Conservation (phyloP, 1,140 invertebrate species). For the Zaprionus camerounensis region DNA sequence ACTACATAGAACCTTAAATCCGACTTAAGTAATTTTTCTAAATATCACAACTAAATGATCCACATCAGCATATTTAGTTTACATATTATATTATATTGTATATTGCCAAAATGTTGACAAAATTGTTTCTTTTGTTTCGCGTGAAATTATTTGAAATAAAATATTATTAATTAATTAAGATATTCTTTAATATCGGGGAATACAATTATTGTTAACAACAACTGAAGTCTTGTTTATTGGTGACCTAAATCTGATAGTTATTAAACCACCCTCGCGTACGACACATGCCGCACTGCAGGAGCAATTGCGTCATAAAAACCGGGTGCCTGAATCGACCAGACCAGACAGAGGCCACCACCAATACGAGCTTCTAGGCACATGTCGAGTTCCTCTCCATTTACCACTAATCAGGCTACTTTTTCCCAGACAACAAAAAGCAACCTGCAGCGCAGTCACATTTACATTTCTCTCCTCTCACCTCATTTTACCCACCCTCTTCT, state of each 20-base stretch:
- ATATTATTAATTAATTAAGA: too few relatives aligned
- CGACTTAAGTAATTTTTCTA: too few relatives aligned
- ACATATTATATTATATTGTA: too few relatives aligned
- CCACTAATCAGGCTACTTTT: background rate
- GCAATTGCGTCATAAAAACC: constrained; percentile 62
- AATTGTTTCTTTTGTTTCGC: too few relatives aligned
- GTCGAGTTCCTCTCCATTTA: constrained; percentile 3
- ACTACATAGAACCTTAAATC: too few relatives aligned
- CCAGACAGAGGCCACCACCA: constrained; percentile 27
- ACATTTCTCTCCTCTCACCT: background rate
- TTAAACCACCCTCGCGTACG: constrained; percentile 33
- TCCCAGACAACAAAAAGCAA: constrained; percentile 27
- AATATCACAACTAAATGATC: too few relatives aligned
- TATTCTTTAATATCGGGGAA: too few relatives aligned
- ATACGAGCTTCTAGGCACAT: constrained; percentile 20
- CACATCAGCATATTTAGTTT: too few relatives aligned
- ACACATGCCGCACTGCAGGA: constrained; percentile 49
- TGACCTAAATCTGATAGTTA: background rate
- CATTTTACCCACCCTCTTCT: background rate
- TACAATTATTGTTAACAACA: too few relatives aligned
- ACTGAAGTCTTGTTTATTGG: background rate
- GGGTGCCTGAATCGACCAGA: constrained; percentile 22
- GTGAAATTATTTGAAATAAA: too few relatives aligned
- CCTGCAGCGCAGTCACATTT: constrained; percentile 21
- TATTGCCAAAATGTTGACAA: too few relatives aligned